phyloP scores from a whole-genome alignment of 2,113 vertebrate species.

The Mixornis gularis region DNA sequence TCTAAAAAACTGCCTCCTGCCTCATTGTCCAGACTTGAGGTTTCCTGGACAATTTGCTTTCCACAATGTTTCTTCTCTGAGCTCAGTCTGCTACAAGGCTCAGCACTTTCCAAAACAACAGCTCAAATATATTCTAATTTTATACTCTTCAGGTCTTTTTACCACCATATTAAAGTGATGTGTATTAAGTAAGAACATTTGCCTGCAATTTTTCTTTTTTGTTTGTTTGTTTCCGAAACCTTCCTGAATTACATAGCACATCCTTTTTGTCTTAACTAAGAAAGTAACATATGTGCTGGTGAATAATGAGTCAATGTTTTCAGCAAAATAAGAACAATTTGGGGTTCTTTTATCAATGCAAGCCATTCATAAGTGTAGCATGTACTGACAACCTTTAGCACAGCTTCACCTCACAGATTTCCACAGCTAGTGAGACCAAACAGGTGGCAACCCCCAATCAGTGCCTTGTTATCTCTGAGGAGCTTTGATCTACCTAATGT shows the following conservation, averaged over 20 bases:
- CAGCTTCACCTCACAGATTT: constrained; percentile 48
- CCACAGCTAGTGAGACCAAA: constrained; percentile 45
- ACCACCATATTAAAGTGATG: background rate
- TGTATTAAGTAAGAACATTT: background rate
- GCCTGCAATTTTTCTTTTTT: background rate
- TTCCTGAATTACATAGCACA: background rate
- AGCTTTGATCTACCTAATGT: constrained; percentile 72
- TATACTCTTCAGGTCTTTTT: background rate
- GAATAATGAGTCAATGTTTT: background rate
- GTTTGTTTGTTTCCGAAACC: background rate
- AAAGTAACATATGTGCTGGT: background rate
- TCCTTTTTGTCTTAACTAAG: background rate
- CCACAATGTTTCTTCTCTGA: background rate
- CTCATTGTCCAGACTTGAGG: background rate
- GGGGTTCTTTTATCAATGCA: background rate
- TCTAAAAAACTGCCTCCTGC: background rate
- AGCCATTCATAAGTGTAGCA: background rate
- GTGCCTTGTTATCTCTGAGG: constrained; percentile 31
- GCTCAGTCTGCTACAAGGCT: background rate
- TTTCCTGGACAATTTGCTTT: background rate
- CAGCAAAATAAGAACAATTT: background rate
- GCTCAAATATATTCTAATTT: background rate
- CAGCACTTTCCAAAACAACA: background rate
- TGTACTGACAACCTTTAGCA: background rate
- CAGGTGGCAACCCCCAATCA: constrained; percentile 54